A percentile compares a stretch with the other conserved stretches of the same genome.
Conservation (phyloP, 2,888 invertebrate species). For the Eristalinus sepulchralis region DNA sequence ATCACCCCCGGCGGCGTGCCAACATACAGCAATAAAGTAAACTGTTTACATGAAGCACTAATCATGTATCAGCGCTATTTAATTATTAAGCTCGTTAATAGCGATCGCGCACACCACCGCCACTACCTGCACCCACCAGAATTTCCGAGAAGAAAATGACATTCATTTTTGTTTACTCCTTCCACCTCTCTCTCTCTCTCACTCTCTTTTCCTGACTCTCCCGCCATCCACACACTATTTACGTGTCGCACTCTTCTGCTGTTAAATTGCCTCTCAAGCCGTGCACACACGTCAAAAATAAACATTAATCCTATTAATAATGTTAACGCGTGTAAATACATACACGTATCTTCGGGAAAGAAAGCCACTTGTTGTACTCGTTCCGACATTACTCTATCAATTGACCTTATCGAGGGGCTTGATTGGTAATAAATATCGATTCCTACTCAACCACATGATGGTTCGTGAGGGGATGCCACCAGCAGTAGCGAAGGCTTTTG, state of each 20-base stretch:
- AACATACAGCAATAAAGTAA: constrained; percentile 36
- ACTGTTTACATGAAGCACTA: constrained; percentile 41
- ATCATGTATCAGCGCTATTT: constrained; percentile 49
- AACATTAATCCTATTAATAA: constrained; percentile 42
- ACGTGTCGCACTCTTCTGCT: neutral
- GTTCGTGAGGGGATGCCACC: constrained; percentile 14
- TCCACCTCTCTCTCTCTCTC: neutral
- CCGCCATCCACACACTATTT: neutral
- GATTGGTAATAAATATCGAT: constrained; percentile 61
- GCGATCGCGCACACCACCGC: constrained; percentile 6
- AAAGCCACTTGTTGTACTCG: constrained; percentile 57
- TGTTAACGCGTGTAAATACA: constrained; percentile 6
- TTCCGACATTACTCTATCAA: constrained; percentile 27
- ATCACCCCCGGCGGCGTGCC: neutral
- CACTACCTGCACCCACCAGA: neutral
- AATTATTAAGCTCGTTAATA: constrained; percentile 39
- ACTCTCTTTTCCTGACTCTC: neutral
- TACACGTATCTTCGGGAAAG: neutral
- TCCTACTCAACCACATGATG: constrained; percentile 26
- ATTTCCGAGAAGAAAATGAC: neutral
- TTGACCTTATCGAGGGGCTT: constrained; percentile 37
- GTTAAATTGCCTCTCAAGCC: neutral
- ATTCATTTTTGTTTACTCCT: neutral
- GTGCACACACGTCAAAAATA: neutral
- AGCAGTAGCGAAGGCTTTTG: neutral